A percentile compares a stretch with the other conserved stretches of the same genome.
These are phyloP conservation scores for Tetramorium parvispinum DNA, from an alignment of 1,140 invertebrate species.

Conservation along the genomic window DNA sequence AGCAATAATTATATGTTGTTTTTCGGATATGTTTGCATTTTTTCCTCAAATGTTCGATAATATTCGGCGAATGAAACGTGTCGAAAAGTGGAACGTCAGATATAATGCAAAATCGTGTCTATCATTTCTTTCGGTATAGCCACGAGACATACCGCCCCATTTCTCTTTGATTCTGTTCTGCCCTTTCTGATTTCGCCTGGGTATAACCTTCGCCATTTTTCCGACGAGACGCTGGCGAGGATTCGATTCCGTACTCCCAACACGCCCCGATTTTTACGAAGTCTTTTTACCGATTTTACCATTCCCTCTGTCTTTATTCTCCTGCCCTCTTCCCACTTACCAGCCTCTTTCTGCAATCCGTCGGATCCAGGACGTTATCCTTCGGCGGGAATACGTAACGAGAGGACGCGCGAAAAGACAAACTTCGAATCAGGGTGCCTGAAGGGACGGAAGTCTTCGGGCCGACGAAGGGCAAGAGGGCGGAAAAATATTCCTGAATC, in stretches of 20 bases:
- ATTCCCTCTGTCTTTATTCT: constrained; percentile 61
- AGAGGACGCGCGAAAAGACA: constrained; percentile 65
- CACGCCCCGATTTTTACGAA: constrained; percentile 78
- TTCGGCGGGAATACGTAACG: constrained; percentile 67
- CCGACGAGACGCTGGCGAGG: constrained; percentile 53
- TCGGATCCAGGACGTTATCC: constrained; percentile 41
- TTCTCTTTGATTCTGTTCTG: constrained; percentile 69
- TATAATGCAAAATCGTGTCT: constrained; percentile 33
- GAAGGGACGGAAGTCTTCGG: constrained; percentile 55
- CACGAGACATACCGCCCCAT: constrained; percentile 25
- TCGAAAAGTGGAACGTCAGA: not conserved
- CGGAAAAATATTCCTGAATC: constrained; percentile 58
- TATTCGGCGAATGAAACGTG: not conserved
- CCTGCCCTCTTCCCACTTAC: constrained; percentile 34
- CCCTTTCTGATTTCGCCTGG: constrained; percentile 46
- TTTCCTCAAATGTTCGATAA: not conserved
- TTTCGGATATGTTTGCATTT: not conserved
- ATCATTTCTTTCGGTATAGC: constrained; percentile 7
- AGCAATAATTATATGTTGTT: not conserved
- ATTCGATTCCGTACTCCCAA: constrained; percentile 80
- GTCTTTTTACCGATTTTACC: constrained; percentile 73
- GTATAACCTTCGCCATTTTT: constrained; percentile 49
- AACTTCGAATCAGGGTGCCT: constrained; percentile 63
- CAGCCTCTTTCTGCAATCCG: constrained; percentile 48
- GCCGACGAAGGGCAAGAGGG: constrained; percentile 27